Percentiles rank a stretch among this genome's conserved stretches.
These are phyloP conservation scores for Campoletis raptor DNA, from an alignment of 2,888 invertebrate genomes.

Conservation along the genomic window DNA sequence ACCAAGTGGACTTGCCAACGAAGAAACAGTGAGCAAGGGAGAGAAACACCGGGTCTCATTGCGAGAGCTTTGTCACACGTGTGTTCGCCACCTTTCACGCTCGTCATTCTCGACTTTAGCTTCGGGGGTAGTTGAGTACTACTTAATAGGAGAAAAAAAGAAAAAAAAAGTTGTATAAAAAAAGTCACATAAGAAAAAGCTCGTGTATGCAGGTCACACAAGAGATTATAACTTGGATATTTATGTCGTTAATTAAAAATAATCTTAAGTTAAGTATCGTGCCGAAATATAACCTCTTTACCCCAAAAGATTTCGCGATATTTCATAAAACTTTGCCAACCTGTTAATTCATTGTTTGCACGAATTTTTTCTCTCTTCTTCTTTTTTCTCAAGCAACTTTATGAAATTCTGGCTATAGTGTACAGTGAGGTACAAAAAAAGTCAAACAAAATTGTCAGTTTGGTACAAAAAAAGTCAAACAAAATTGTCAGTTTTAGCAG, in stretches of 20 bases:
- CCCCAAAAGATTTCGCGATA: not conserved
- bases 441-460: not conserved
- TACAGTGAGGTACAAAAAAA: not conserved
- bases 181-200: not conserved
- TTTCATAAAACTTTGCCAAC: not conserved
- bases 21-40: conserved; percentile 21
- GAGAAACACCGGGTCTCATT: conserved; percentile 35
- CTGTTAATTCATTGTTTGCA: not conserved
- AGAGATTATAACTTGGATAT: conserved; percentile 4
- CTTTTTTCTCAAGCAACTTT: not conserved
- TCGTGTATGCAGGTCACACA: not conserved
- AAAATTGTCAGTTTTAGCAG: not conserved
- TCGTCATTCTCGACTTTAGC: conserved; percentile 38
- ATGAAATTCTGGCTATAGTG: not conserved
- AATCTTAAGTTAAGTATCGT: not conserved
- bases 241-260: conserved; percentile 1
- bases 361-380: not conserved
- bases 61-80: conserved; percentile 66
- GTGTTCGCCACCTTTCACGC: conserved; percentile 47
- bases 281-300: not conserved
- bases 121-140: not conserved
- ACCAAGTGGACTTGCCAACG: conserved; percentile 28
- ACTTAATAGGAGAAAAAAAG: not conserved
- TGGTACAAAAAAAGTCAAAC: not conserved
- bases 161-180: not conserved